Percentiles rank a stretch among this genome's conserved stretches.
These are phyloP conservation scores for Drosophila insularis DNA, from an alignment of 1,140 invertebrate species.

Conservation along the genomic window DNA sequence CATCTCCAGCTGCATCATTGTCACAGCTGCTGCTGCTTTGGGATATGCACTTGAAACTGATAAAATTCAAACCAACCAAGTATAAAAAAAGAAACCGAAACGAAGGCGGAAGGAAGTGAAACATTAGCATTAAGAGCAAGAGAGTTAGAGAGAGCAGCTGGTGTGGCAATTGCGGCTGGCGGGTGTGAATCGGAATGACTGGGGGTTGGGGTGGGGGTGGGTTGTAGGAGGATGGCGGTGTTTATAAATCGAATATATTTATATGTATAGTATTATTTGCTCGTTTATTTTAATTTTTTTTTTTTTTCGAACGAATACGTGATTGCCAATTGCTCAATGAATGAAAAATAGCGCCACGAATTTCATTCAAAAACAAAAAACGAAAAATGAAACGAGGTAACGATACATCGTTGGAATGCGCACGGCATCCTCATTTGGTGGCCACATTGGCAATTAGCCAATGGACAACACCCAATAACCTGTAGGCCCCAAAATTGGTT, in stretches of 20 bases:
- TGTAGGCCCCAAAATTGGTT: constrained; percentile 42
- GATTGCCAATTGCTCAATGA: constrained; percentile 67
- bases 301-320: constrained; percentile 33
- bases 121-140: constrained; percentile 39
- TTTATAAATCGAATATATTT: constrained; percentile 27
- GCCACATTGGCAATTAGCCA: constrained; percentile 40
- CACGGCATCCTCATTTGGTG: constrained; percentile 37
- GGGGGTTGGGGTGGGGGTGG: background rate
- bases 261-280: constrained; percentile 1
- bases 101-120: constrained; percentile 70
- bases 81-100: constrained; percentile 30
- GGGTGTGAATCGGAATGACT: too few relatives aligned
- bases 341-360: constrained; percentile 71
- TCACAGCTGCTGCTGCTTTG: constrained; percentile 24
- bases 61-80: constrained; percentile 33
- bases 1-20: constrained; percentile 29
- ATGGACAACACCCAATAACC: constrained; percentile 22
- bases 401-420: constrained; percentile 38
- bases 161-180: background rate
- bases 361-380: constrained; percentile 3
- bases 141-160: background rate
- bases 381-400: constrained; percentile 6
- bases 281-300: constrained; percentile 5
- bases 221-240: background rate
- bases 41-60: constrained; percentile 43